Base-by-base conservation (phyloP, 2,113 vertebrate genomes). In the Apteryx mantelli region DNA sequence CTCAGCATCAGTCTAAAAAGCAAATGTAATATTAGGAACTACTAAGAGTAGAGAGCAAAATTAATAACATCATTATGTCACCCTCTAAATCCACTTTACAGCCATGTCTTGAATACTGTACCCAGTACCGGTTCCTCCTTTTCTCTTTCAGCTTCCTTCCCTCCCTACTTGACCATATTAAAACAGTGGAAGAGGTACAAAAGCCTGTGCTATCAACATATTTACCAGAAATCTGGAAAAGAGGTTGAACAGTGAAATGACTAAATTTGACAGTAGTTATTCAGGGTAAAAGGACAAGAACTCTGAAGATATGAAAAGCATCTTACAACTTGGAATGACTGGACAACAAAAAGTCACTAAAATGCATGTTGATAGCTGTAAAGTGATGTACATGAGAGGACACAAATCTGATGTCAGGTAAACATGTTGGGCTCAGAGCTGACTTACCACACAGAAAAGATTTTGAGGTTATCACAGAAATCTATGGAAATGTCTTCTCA, bases 401-500 rank as follows among this genome's bases (percentile, higher is more conserved):
- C 48, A 83, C 32, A 88, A 86, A 95, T 86, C 64, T 93, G 89
- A 96, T 91, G 93, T 83, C 75, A 80, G 66, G 66, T 65, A 70
- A 44, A 70, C 4, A 1, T 74, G 38, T 58, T 94, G 76, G 58
- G 66, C 82, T 90, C 56, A 82, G n/a, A 92, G 78, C 40, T 80
- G 58, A 21, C 52, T 78, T 91, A 53, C 32, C 66, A 77, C 53
- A 73, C 11, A 88, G 64, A 80, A 90, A 91, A 94, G 63, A 74
- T 93, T 38, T 81, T 10, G 26, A 94, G 93, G 93, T 93, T 94
- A 96, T 94, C 79, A 16, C 26, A 66, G 26, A 63, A 88, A 91
- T 44, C 55, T 73, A 85, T 96, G 82, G 66, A 96, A 97, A 95
- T 90, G 85, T 93, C 91, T 95, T 74, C 25, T 21, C 58, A 38